Evolutionary conservation across 2,888 invertebrate genomes (phyloP).

Genomic region (Quadriops clusia): DNA sequence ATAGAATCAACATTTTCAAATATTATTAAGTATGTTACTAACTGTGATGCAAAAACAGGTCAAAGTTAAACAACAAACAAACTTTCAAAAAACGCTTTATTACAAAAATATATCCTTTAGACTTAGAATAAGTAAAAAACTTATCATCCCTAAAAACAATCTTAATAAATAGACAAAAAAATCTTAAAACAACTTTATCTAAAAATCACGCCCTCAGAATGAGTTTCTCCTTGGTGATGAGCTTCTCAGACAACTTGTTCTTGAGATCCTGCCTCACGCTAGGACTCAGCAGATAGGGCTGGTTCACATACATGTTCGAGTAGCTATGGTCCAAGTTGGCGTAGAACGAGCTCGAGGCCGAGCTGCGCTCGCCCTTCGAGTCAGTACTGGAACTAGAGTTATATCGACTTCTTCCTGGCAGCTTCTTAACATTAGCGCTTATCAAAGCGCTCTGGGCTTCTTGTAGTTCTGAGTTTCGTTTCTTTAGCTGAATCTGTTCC

Average conservation of each 20-base stretch:
- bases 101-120: too few species aligned
- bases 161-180: constrained; percentile 1
- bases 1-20: too few species aligned
- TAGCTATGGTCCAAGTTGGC: constrained; percentile 19
- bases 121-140: too few species aligned
- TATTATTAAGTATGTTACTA: too few species aligned
- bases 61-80: too few species aligned
- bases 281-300: constrained; percentile 11
- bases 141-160: too few species aligned
- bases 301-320: constrained; percentile 14
- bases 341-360: constrained; percentile 9
- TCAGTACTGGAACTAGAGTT: constrained; percentile 1
- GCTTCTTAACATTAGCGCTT: too few species aligned
- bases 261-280: constrained; percentile 33
- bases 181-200: neutral
- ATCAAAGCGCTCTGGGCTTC: too few species aligned
- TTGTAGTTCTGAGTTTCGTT: constrained; percentile 20
- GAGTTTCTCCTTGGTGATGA: constrained; percentile 13
- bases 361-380: constrained; percentile 10
- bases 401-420: too few species aligned
- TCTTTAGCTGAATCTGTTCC: constrained; percentile 34
- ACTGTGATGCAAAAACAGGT: too few species aligned
- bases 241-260: constrained; percentile 34
- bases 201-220: constrained; percentile 4
- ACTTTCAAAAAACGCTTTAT: too few species aligned